These are phyloP conservation scores for Lepidocolaptes lacrymiger DNA, from an alignment of 2,797 vertebrate species.

Conservation along the genomic window DNA sequence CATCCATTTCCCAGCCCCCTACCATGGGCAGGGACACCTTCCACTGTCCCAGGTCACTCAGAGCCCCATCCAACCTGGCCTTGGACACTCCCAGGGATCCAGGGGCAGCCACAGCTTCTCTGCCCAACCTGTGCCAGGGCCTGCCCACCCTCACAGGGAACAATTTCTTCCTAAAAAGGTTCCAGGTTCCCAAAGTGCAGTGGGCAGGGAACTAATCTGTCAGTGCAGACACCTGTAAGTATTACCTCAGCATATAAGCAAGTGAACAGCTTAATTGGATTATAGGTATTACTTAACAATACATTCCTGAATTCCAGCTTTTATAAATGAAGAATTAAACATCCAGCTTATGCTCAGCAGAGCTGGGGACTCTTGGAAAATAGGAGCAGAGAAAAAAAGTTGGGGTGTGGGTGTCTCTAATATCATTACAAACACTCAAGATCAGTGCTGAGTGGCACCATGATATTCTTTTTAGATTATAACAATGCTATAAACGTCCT, in stretches of 20 bases:
- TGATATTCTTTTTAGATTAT: not conserved
- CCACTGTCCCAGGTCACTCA: not conserved
- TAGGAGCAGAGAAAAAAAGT: not conserved
- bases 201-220: not conserved
- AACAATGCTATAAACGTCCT: not conserved
- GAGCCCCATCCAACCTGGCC: not conserved
- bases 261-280: not conserved
- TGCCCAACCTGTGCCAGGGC: not conserved
- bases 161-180: not conserved
- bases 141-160: not conserved
- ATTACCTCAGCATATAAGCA: not conserved
- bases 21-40: not conserved
- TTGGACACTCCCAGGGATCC: not conserved
- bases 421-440: not conserved
- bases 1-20: not conserved
- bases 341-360: not conserved
- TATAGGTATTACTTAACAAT: not conserved
- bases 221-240: not conserved
- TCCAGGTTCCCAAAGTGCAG: not conserved
- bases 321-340: not conserved
- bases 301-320: not conserved
- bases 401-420: fast-evolving
- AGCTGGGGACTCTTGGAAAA: not conserved
- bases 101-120: not conserved
- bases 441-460: not conserved